A percentile compares a stretch with the other conserved stretches of the same genome.
These are phyloP conservation scores for Lasius fuliginosus DNA, from an alignment of 2,888 invertebrate genomes.

Conservation along the genomic window DNA sequence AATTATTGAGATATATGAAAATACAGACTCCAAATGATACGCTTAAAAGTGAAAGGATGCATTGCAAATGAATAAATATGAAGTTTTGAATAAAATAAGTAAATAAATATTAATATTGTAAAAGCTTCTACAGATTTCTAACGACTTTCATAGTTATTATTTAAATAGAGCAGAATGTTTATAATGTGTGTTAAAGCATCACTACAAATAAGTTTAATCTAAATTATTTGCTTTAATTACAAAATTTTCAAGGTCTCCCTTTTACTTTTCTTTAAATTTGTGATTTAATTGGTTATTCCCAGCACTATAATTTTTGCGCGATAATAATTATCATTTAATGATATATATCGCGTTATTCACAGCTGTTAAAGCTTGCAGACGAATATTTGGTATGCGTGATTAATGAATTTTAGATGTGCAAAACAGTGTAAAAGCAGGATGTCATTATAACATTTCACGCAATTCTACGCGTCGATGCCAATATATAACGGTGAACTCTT, in stretches of 20 bases:
- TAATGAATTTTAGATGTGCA: conserved; percentile 60
- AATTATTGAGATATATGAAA: neutral
- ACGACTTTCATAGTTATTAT: neutral
- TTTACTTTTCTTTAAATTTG: neutral
- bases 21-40: neutral
- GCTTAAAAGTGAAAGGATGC: neutral
- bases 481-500: conserved; percentile 5
- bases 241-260: neutral
- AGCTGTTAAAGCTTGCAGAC: neutral
- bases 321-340: conserved; percentile 32
- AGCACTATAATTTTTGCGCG: neutral
- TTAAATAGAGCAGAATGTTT: neutral
- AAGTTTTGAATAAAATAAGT: neutral
- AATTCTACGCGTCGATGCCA: conserved; percentile 23
- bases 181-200: neutral
- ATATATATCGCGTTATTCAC: neutral
- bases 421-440: conserved; percentile 44
- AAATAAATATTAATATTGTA: neutral
- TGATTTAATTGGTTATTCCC: neutral
- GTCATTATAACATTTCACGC: conserved; percentile 50
- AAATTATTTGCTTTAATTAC: conserved; percentile 12
- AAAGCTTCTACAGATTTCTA: neutral
- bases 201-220: neutral
- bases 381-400: conserved; percentile 10
- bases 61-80: neutral